Conservation (phyloP, 1,140 invertebrate species). For the Sycobia sp. region DNA sequence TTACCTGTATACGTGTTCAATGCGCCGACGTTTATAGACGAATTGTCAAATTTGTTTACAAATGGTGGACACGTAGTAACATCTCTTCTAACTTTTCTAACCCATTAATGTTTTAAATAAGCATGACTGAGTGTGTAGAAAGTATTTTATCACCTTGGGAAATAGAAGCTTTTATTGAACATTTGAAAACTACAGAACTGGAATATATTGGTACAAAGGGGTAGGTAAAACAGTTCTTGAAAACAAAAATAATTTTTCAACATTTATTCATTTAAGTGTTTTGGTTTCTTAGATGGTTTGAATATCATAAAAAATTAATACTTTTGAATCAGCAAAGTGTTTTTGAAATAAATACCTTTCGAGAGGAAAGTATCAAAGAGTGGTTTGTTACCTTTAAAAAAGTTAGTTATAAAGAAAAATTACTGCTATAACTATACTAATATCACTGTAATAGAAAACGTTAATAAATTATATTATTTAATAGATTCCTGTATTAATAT, state of each 20-base stretch:
- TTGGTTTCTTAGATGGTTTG: constrained; percentile 70
- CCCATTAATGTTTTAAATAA: constrained; percentile 27
- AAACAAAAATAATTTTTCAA: constrained; percentile 13
- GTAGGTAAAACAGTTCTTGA: constrained; percentile 45
- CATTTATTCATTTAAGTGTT: constrained; percentile 7
- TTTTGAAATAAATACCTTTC: constrained; percentile 70
- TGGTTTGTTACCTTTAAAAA: constrained; percentile 69
- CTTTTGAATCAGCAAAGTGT: constrained; percentile 81
- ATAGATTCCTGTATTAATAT: constrained; percentile 70
- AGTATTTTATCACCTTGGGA: constrained; percentile 61
- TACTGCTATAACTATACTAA: constrained; percentile 9
- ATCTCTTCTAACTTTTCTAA: not conserved
- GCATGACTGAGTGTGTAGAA: constrained; percentile 51
- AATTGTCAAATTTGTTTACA: constrained; percentile 49
- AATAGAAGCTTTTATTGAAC: constrained; percentile 61
- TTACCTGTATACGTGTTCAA: not conserved
- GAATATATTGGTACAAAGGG: constrained; percentile 60
- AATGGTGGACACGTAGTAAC: constrained; percentile 43
- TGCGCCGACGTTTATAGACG: constrained; percentile 12
- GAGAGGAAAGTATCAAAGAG: constrained; percentile 77
- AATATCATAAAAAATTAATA: constrained; percentile 76
- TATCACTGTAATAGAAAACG: no score
- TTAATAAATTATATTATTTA: constrained; percentile 18
- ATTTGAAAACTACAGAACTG: constrained; percentile 56
- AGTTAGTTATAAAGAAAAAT: constrained; percentile 50